Evolutionary conservation across 2,888 invertebrate species (phyloP).

Genomic region (Melanotus villosus): DNA sequence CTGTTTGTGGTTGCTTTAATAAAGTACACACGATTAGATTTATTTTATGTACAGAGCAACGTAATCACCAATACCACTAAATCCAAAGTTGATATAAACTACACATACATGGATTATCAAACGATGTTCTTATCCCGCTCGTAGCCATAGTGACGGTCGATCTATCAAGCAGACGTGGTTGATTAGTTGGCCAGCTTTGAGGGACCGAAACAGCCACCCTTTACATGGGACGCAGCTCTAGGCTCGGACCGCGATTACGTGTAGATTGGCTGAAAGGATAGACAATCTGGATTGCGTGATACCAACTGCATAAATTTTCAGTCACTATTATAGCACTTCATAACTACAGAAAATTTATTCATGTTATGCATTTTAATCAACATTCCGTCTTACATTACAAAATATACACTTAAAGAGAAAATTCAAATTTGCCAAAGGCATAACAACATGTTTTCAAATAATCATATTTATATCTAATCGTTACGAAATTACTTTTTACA

Average conservation of each 20-base stretch:
- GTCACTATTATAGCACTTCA: too few relatives aligned
- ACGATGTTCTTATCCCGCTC: constrained; percentile 37
- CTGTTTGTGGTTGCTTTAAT: background rate
- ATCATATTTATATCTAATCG: too few relatives aligned
- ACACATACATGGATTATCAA: constrained; percentile 43
- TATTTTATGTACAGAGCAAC: too few relatives aligned
- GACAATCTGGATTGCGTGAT: background rate
- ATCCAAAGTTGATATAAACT: constrained; percentile 15
- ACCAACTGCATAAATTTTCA: background rate
- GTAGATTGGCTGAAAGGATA: constrained; percentile 47
- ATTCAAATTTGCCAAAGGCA: too few relatives aligned
- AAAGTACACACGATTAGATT: background rate
- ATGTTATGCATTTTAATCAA: too few relatives aligned
- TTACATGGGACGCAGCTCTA: constrained; percentile 41
- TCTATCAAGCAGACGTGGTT: constrained; percentile 58
- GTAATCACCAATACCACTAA: background rate
- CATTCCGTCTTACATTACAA: too few relatives aligned
- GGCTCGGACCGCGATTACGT: constrained; percentile 43
- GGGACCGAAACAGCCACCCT: constrained; percentile 43
- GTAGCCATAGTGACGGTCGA: constrained; percentile 51
- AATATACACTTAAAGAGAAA: too few relatives aligned
- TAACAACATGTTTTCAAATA: too few relatives aligned
- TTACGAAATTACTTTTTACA: too few relatives aligned
- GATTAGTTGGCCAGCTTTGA: constrained; percentile 54
- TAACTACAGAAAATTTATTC: too few relatives aligned